Base-by-base conservation (phyloP, 2,888 invertebrate species). In the Tenthredo notha region DNA sequence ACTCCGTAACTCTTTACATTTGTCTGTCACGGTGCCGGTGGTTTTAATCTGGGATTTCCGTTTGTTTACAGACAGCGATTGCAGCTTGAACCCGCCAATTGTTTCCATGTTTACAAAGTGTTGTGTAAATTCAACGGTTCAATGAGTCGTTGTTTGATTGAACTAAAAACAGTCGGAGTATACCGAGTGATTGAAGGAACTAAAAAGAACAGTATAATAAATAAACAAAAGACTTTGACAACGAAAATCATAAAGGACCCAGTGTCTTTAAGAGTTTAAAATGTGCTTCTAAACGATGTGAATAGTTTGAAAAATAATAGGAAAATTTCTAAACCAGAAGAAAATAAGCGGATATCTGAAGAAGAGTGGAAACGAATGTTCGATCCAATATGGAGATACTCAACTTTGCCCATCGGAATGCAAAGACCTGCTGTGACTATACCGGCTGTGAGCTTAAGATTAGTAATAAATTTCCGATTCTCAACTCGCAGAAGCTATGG, bases 11-110 rank as follows among this genome's bases (percentile, higher is more conserved):
- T 21, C 25, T 61, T 21, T 61, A 61, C 18, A 80, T 61, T 80
- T 21, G 80, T 40, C 15, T 61, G 80, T 58, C 80, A 61, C 80
- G 80, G 83, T 70, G 67, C 50, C 67, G 70, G 7, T 83, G 43
- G 67, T 70, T 83, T 80, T 83, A 83, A 83, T 83, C 43, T 83
- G 29, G 65, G 43, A 65, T 89, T 86, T 88, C 84, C 87, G 54
- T 85, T 87, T 92, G 88, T 89, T 92, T 92, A n/a, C 92, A 92
- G 92, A 92, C 92, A 89, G 86, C 88, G 86, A 89, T 89, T 87
- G 88, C 90, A 88, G 89, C 89, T 90, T 91, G 90, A 91, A 87
- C 88, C 82, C 86, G 50, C 75, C 58, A 84, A 77, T 77, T 78
- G 80, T 77, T 50, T 70, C 84, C 78, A 87, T 74, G 84, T 85